Percentiles rank a stretch among this genome's conserved stretches.
Evolutionary conservation across 92 coral and sea anemone genomes (phyloP).

Genomic region (Paragorgia papillata): DNA sequence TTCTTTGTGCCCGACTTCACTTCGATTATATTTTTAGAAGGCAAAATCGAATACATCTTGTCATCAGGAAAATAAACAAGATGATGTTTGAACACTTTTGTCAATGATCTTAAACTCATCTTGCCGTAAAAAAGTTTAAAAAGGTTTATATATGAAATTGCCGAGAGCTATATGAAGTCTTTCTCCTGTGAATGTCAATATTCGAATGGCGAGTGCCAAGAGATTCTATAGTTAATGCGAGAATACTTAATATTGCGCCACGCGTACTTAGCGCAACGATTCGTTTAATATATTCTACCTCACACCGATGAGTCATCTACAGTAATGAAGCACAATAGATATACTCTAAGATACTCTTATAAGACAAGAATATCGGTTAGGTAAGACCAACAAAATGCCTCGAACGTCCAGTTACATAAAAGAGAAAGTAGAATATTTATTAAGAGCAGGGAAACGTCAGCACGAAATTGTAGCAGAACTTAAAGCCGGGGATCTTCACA

Average conservation of each 20-base stretch:
- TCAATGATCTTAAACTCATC: constrained; percentile 40
- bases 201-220: too few relatives aligned
- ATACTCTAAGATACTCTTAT: too few relatives aligned
- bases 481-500: neutral
- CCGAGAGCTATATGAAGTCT: neutral
- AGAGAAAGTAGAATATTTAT: constrained; percentile 1
- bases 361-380: too few relatives aligned
- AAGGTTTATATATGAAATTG: too few relatives aligned
- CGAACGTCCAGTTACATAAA: neutral
- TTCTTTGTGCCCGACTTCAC: constrained; percentile 31
- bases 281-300: too few relatives aligned
- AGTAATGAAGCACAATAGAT: neutral
- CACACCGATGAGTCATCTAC: too few relatives aligned
- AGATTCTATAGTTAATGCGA: too few relatives aligned
- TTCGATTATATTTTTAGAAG: constrained; percentile 35
- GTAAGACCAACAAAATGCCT: constrained; percentile 1
- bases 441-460: constrained; percentile 8
- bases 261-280: too few relatives aligned
- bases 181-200: too few relatives aligned
- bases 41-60: constrained; percentile 28
- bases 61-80: constrained; percentile 40
- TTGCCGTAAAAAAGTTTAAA: neutral
- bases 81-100: constrained; percentile 30
- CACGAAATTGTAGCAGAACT: constrained; percentile 4
- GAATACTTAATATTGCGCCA: too few relatives aligned